Base-by-base conservation (phyloP, 2,113 vertebrate species). In the Oryzias melastigma region DNA sequence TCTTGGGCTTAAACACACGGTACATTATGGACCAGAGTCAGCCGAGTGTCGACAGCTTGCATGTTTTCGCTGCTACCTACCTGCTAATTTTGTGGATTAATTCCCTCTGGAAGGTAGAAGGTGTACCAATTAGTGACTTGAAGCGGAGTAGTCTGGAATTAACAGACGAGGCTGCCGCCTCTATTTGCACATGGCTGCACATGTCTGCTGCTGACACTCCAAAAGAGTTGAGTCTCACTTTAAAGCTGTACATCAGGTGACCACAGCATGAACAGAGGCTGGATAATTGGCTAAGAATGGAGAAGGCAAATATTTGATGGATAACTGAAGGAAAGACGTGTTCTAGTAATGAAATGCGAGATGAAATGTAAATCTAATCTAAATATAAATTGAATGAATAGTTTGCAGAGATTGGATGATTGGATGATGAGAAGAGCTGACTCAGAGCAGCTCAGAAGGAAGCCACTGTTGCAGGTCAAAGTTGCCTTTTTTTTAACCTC, bases 101-200 rank as follows among this genome's bases (percentile, higher is more conserved):
- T 61, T 80, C 59, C 46, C 47, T 19, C 12, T 66, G n/a, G 47
- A 48, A 55, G 42, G 22, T 13, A 56, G 48, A 56, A 29, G 49
- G 50, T 65, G 52, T 46, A 41, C 52, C 40, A 58, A 61, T 78
- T 73, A 14, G 61, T 45, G 56, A 65, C 59, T 70, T 61, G 41
- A 50, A 54, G 46, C 7, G 14, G 27, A 52, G 43, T 35, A 41
- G 35, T 46, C 18, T 53, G 54, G 52, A 60, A 41, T 35, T 44
- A 45, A 6, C 65, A 58, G 56, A 15, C 52, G 1, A 58, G 40
- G 14, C 45, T 55, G 53, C 40, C 24, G 43, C 48, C 40, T 22
- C 62, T n/a, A 20, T 29, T 24, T 53, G 49, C 46, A 57, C 42
- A 67, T 46, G 24, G 22, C 35, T 63, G 45, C 14, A 35, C 13